Conservation (phyloP, 2,797 vertebrate genomes). For the Acipenser ruthenus region DNA sequence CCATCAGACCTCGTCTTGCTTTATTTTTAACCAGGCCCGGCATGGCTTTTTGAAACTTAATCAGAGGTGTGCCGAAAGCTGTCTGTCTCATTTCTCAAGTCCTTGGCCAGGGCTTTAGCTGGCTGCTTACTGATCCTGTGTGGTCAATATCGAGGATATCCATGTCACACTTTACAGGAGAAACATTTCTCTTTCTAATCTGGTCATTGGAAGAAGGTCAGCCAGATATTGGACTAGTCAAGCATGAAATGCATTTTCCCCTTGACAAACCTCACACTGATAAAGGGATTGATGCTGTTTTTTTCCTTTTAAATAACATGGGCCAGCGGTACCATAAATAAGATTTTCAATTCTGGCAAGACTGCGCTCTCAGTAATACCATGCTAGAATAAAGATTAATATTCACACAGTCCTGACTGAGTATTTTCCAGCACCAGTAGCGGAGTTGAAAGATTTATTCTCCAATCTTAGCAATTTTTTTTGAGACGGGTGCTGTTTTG, state of each 20-base stretch:
- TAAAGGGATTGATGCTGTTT: conserved; percentile 35
- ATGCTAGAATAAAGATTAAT: background rate
- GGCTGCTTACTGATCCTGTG: background rate
- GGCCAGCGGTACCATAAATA: conserved; percentile 27
- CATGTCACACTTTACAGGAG: conserved; percentile 29
- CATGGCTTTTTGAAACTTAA: background rate
- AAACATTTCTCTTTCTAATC: conserved; percentile 40
- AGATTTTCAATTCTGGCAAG: conserved; percentile 1
- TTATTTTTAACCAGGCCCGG: background rate
- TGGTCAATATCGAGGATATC: conserved; percentile 22
- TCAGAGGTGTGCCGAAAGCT: background rate
- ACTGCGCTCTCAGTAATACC: background rate
- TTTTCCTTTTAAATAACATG: conserved; percentile 17
- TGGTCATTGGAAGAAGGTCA: conserved; percentile 27
- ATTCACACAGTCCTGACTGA: background rate
- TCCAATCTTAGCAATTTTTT: background rate
- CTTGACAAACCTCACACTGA: conserved; percentile 47
- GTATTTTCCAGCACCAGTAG: background rate
- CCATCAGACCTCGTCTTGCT: no score
- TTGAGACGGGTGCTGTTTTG: background rate
- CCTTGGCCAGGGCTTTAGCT: background rate
- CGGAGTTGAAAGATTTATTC: background rate
- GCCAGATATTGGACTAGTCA: conserved; percentile 38
- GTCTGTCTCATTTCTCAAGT: background rate
- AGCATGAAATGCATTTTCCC: conserved; percentile 54